These are phyloP conservation scores for Rhorus exstirpatorius DNA, from an alignment of 2,888 invertebrate species.

Conservation along the genomic window DNA sequence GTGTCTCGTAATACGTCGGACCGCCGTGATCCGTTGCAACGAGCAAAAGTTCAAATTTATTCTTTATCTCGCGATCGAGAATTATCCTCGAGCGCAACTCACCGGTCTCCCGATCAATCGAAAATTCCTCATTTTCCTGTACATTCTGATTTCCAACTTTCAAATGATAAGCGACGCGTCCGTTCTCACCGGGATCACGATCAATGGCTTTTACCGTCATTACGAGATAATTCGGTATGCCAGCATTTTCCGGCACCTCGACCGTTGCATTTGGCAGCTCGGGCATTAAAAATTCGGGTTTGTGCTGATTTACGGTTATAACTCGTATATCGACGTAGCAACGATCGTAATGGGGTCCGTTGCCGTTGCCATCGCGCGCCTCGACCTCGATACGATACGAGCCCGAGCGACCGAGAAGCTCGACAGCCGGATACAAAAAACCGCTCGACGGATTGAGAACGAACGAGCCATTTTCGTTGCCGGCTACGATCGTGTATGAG, in stretches of 20 bases:
- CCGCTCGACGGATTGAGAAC: constrained; percentile 92
- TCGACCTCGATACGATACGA: constrained; percentile 90
- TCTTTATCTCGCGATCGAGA: constrained; percentile 92
- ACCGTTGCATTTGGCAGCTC: constrained; percentile 92
- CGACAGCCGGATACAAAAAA: constrained; percentile 92
- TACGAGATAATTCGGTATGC: constrained; percentile 91
- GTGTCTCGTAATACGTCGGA: constrained; percentile 92
- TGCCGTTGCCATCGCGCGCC: constrained; percentile 92
- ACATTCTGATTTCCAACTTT: constrained; percentile 92
- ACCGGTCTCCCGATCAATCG: constrained; percentile 92
- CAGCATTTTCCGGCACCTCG: constrained; percentile 94
- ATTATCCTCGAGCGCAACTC: constrained; percentile 93
- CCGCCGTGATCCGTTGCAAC: constrained; percentile 94
- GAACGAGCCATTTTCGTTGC: constrained; percentile 91
- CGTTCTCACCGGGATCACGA: constrained; percentile 94
- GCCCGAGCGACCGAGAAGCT: constrained; percentile 89
- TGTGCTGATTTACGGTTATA: constrained; percentile 93
- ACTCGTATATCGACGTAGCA: constrained; percentile 93
- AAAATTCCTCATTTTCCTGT: constrained; percentile 94
- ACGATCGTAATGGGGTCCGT: constrained; percentile 89
- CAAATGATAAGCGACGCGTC: constrained; percentile 93
- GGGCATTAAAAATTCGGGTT: constrained; percentile 93
- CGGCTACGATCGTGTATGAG: constrained; percentile 90
- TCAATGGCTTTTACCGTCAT: constrained; percentile 94
- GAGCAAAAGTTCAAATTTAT: constrained; percentile 91